Conservation (phyloP, 1,140 invertebrate genomes). For the Polypedilum vanderplanki region DNA sequence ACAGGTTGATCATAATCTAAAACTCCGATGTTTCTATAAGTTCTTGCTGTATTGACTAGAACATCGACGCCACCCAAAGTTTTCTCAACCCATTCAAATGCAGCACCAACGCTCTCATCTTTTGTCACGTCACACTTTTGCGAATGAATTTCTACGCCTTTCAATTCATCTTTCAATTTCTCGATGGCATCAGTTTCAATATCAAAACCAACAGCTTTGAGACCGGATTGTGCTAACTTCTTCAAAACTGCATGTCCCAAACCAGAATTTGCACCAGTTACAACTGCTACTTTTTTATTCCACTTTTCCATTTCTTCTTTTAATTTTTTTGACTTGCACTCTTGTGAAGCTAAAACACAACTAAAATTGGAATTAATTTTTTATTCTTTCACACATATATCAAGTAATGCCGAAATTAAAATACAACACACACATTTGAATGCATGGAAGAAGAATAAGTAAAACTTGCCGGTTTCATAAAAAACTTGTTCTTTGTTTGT, state of each 20-base stretch:
- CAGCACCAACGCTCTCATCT: slow-evolving; percentile 53
- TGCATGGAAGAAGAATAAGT: too few species aligned
- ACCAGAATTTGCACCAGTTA: slow-evolving; percentile 46
- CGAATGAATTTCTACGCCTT: neutral
- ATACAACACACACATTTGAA: too few species aligned
- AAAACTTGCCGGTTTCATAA: too few species aligned
- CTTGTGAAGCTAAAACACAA: too few species aligned
- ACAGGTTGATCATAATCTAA: neutral
- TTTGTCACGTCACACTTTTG: slow-evolving; percentile 53
- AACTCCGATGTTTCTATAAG: neutral
- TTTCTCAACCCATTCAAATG: slow-evolving; percentile 55
- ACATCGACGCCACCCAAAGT: slow-evolving; percentile 58
- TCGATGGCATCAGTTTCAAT: neutral
- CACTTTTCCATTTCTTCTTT: slow-evolving; percentile 38
- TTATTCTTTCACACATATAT: too few species aligned
- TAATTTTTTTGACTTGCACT: slow-evolving; percentile 36
- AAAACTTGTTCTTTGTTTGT: too few species aligned
- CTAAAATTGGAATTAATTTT: too few species aligned
- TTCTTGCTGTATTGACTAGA: slow-evolving; percentile 61
- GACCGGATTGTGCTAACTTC: slow-evolving; percentile 29
- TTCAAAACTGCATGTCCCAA: slow-evolving; percentile 39
- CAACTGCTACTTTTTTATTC: slow-evolving; percentile 45
- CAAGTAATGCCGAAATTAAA: too few species aligned
- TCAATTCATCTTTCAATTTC: neutral
- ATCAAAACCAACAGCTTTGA: slow-evolving; percentile 29